These are phyloP conservation scores for Cataglyphis altisquamis DNA, from an alignment of 2,888 invertebrate species.

Conservation along the genomic window DNA sequence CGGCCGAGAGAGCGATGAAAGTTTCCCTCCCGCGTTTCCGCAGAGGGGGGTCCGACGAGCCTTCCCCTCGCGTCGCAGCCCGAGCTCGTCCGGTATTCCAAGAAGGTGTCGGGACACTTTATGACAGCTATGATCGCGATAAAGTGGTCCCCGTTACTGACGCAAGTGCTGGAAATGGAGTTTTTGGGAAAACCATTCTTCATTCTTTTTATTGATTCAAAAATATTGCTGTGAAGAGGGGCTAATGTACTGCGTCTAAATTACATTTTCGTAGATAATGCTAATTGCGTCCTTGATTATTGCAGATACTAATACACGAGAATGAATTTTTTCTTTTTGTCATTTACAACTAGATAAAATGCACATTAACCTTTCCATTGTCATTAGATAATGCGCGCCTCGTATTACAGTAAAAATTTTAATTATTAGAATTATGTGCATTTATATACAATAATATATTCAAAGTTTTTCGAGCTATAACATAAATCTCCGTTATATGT, in stretches of 20 bases:
- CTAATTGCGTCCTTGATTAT: not conserved
- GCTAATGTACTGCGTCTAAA: not conserved
- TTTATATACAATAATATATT: not conserved
- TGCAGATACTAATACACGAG: not conserved
- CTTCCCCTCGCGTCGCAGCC: slow-evolving; percentile 14
- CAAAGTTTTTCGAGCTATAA: not conserved
- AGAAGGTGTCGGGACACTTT: slow-evolving; percentile 52
- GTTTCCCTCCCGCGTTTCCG: slow-evolving; percentile 63
- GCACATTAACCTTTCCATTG: not conserved
- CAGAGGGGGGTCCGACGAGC: slow-evolving; percentile 57
- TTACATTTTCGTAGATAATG: not conserved
- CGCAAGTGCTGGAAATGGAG: slow-evolving; percentile 21
- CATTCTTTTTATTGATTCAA: slow-evolving; percentile 8
- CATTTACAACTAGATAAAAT: not conserved
- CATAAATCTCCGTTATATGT: not conserved
- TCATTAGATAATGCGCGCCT: not conserved
- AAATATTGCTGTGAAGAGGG: not conserved
- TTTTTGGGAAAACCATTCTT: slow-evolving; percentile 14
- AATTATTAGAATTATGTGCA: not conserved
- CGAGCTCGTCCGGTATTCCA: slow-evolving; percentile 37
- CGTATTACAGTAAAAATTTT: not conserved
- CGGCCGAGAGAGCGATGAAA: slow-evolving; percentile 65
- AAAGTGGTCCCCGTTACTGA: slow-evolving; percentile 58
- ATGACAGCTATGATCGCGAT: slow-evolving; percentile 74
- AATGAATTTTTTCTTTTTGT: not conserved